Conservation (phyloP, 2,888 invertebrate species). For the Podotricha telesiphe region DNA sequence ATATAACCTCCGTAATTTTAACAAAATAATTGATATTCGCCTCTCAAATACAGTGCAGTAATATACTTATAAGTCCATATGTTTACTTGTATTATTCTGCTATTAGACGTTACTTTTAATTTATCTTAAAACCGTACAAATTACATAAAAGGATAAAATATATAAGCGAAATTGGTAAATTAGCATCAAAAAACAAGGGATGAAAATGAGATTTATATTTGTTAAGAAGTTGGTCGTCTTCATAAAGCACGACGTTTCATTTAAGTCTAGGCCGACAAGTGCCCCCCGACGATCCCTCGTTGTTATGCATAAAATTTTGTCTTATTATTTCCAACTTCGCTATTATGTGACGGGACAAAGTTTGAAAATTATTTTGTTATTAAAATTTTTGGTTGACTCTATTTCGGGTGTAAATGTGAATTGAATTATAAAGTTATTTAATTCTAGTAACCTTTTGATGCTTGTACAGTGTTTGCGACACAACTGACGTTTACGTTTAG, state of each 20-base stretch:
- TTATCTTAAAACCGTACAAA: neutral
- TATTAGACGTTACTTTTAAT: no score
- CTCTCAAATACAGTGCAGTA: neutral
- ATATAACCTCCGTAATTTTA: neutral
- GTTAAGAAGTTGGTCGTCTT: conserved; percentile 82
- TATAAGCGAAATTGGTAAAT: conserved; percentile 5
- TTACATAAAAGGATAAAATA: conserved; percentile 5
- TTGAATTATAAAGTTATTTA: conserved; percentile 81
- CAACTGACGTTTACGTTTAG: conserved; percentile 58
- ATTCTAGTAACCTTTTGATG: conserved; percentile 77
- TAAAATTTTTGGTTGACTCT: conserved; percentile 74
- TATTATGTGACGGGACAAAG: conserved; percentile 81
- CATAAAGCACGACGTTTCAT: conserved; percentile 80
- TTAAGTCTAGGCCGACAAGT: conserved; percentile 81
- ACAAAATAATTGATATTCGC: neutral
- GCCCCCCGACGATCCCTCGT: conserved; percentile 71
- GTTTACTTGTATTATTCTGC: no score
- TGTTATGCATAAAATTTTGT: conserved; percentile 83
- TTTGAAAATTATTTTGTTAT: conserved; percentile 83
- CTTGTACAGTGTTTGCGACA: conserved; percentile 72
- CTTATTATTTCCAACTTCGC: conserved; percentile 83
- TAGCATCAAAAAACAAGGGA: conserved; percentile 59
- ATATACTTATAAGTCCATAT: no score
- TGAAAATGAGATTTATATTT: conserved; percentile 79
- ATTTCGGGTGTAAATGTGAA: conserved; percentile 75